These are phyloP conservation scores for Halocynthia aurantium DNA, from an alignment of 23 tunicate genomes.

Conservation along the genomic window DNA sequence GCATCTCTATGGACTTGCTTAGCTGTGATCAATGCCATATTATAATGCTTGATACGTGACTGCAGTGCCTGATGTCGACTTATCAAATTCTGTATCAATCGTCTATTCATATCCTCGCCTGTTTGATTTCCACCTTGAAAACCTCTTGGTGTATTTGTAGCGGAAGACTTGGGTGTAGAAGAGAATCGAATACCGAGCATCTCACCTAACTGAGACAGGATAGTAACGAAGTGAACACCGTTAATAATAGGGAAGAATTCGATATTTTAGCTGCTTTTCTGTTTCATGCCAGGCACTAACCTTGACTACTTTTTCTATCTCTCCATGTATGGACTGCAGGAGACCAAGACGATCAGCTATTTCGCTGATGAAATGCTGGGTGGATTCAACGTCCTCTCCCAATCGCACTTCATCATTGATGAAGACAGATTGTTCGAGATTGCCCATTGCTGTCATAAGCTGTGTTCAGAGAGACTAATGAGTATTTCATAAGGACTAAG, in stretches of 20 bases:
- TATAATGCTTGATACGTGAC: constrained; percentile 40
- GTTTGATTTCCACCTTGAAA: background rate
- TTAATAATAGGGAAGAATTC: too few relatives aligned
- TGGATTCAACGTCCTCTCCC: constrained; percentile 43
- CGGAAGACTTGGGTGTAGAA: background rate
- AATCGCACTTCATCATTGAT: constrained; percentile 33
- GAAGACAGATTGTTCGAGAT: constrained; percentile 49
- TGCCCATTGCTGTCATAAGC: constrained; percentile 57
- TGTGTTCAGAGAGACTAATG: background rate
- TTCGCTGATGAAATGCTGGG: constrained; percentile 18
- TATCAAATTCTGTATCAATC: constrained; percentile 24
- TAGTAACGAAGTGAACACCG: too few relatives aligned
- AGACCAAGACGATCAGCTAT: constrained; percentile 20
- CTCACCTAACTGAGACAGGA: constrained; percentile 8
- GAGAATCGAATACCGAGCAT: constrained; percentile 52
- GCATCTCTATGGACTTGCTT: constrained; percentile 20
- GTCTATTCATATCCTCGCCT: constrained; percentile 13
- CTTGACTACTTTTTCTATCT: constrained; percentile 66
- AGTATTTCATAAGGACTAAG: background rate
- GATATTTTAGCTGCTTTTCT: background rate
- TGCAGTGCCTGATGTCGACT: constrained; percentile 39
- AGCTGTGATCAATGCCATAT: constrained; percentile 34
- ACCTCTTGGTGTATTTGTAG: constrained; percentile 1
- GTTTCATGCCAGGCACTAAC: constrained; percentile 15
- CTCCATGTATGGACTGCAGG: constrained; percentile 44